Base-by-base conservation (phyloP, 2,113 vertebrate genomes). In the Phainopepla nitens region DNA sequence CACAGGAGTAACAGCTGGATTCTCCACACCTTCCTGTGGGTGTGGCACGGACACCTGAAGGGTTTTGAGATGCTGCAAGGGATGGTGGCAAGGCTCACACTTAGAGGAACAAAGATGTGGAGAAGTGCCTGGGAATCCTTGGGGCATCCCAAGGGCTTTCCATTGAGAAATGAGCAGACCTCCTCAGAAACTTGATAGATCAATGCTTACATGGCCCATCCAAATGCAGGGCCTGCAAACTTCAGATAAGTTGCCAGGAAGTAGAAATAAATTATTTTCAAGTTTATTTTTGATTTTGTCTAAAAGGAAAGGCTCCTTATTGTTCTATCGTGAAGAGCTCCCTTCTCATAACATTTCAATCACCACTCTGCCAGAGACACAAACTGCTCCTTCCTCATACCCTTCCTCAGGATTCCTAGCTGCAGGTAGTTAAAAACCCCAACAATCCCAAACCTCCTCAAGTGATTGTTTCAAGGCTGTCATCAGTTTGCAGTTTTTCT, bases 401-500 rank as follows among this genome's bases (percentile, higher is more conserved):
- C n/a, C 50, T 80, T 86, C 87, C 54, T 70, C 29, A 91, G 25
- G 50, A 49, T 75, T 92, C 79, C 54, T 85, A 90, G 58, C 15
- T 94, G 58, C 25, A 87, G 85, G 57, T 77, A 78, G 36, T 6
- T 23, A 33, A 47, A n/a, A 42, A 25, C 5, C 3, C 16, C 14
- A 24, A 31, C 25, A 58, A 19, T 22, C 41, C 54, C 35, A 82
- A 65, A 29, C 7, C 13, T 64, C 77, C 68, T 14, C 60, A 79
- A 76, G 16, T 76, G 50, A 73, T 86, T 54, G 19, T 93, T 95
- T 70, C 90, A 95, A 50, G 87, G 84, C 78, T 94, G 71, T 90
- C 91, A 96, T 84, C 93, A 92, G 78, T 76, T 87, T 47, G 77
- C 88, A 94, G 92, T 73, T 95, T 94, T 94, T 64, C 81, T 88